Conservation (phyloP, 1,140 invertebrate genomes). For the Dendroctonus ponderosae region DNA sequence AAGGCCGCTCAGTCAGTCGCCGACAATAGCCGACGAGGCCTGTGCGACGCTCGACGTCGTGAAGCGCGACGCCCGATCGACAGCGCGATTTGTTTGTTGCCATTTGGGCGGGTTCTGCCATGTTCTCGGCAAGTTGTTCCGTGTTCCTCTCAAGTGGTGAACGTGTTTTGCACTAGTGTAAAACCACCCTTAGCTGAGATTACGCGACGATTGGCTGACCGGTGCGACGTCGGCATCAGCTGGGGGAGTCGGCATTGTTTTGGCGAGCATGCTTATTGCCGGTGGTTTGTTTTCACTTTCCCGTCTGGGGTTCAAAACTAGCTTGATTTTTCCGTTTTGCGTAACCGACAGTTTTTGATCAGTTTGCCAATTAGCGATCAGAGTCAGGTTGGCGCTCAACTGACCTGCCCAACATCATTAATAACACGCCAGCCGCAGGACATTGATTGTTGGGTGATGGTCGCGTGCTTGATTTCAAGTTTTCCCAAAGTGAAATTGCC, state of each 20-base stretch:
- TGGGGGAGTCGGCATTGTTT: slow-evolving; percentile 20
- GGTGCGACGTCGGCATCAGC: slow-evolving; percentile 9
- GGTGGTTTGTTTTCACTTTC: slow-evolving; percentile 14
- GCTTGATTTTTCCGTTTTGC: not conserved
- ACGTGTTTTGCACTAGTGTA: slow-evolving; percentile 6
- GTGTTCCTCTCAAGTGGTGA: not conserved
- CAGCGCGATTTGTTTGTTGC: not conserved
- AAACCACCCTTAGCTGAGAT: slow-evolving; percentile 10
- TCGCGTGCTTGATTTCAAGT: slow-evolving; percentile 8
- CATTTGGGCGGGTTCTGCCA: not conserved
- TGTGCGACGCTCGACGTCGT: slow-evolving; percentile 23
- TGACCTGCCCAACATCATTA: slow-evolving; percentile 12
- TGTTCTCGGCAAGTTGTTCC: not conserved
- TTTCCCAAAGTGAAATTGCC: no score
- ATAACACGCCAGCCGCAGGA: slow-evolving; percentile 2
- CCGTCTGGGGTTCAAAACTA: not conserved
- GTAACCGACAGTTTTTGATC: not conserved
- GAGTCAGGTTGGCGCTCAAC: slow-evolving; percentile 5
- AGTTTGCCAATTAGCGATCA: not conserved
- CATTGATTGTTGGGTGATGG: slow-evolving; percentile 7
- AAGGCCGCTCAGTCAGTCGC: slow-evolving; percentile 15
- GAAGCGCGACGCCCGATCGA: slow-evolving; percentile 2
- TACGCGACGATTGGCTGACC: slow-evolving; percentile 7
- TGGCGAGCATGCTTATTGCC: slow-evolving; percentile 8
- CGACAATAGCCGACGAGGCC: slow-evolving; percentile 24